A percentile compares a stretch with the other conserved stretches of the same genome.
These are phyloP conservation scores for Tor tambroides DNA, from an alignment of 2,113 vertebrate species.

Conservation along the genomic window DNA sequence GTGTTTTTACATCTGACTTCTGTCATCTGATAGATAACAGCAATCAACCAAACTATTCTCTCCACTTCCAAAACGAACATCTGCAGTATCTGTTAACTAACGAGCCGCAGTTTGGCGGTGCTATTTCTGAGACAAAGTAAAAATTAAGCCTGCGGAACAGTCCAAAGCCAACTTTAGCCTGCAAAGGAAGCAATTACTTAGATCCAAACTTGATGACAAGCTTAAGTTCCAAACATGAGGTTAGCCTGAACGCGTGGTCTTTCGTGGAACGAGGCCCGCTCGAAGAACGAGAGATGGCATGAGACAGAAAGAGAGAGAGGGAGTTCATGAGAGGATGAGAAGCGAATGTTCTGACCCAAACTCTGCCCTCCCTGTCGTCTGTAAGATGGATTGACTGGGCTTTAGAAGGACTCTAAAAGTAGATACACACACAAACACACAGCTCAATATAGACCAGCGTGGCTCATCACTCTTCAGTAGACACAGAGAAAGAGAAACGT, in stretches of 20 bases:
- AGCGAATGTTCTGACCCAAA: slow-evolving; percentile 63
- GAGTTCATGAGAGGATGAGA: slow-evolving; percentile 43
- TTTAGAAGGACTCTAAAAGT: slow-evolving; percentile 32
- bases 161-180: slow-evolving; percentile 17
- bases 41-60: slow-evolving; percentile 18
- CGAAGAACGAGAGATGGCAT: slow-evolving; percentile 16
- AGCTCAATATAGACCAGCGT: slow-evolving; percentile 29
- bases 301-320: slow-evolving; percentile 7
- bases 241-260: slow-evolving; percentile 18
- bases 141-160: not conserved
- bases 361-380: slow-evolving; percentile 45
- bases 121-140: slow-evolving; percentile 19
- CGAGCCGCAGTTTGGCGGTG: not conserved
- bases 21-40: not conserved
- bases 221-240: slow-evolving; percentile 39
- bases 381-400: slow-evolving; percentile 45
- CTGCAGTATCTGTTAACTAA: not conserved
- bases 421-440: slow-evolving; percentile 38
- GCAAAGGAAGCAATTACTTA: slow-evolving; percentile 40
- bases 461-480: slow-evolving; percentile 32
- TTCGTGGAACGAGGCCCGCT: slow-evolving; percentile 10
- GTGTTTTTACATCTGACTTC: slow-evolving; percentile 5
- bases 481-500: slow-evolving; percentile 1
- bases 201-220: slow-evolving; percentile 35
- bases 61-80: not conserved